phyloP scores from a whole-genome alignment of 2,888 invertebrate genomes.

The Rhyacophila evoluta region DNA sequence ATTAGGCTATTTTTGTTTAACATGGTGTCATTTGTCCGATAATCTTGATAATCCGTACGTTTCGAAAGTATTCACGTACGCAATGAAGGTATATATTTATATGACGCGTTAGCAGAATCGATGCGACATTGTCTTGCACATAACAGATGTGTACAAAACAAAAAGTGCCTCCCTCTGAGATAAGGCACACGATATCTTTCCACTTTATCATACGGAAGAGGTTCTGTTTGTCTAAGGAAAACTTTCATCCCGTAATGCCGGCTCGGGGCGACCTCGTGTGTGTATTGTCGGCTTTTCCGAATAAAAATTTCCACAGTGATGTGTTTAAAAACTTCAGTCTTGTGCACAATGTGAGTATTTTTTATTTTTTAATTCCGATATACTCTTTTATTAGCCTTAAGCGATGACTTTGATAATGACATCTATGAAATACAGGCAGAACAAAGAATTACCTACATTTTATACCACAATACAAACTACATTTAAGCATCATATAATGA shows the following conservation, averaged over 20 bases:
- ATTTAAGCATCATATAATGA: too few relatives aligned
- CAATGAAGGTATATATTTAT: neutral
- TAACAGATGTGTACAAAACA: conserved; percentile 18
- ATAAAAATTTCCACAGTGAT: neutral
- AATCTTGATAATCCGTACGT: too few relatives aligned
- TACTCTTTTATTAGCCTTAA: too few relatives aligned
- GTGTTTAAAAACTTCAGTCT: neutral
- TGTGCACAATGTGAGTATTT: neutral
- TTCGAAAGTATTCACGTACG: too few relatives aligned
- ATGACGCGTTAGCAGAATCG: neutral
- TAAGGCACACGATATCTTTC: neutral
- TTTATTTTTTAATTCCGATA: neutral
- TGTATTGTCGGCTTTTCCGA: neutral
- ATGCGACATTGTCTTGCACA: conserved; percentile 10
- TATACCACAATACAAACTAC: too few relatives aligned
- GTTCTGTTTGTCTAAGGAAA: conserved; percentile 10
- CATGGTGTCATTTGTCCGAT: too few relatives aligned
- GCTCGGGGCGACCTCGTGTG: neutral
- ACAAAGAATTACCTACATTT: too few relatives aligned
- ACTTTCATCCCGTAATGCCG: conserved; percentile 1
- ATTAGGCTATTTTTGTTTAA: too few relatives aligned
- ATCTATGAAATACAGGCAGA: too few relatives aligned
- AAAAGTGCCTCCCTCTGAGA: neutral
- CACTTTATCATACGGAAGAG: conserved; percentile 12
- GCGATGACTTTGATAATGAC: too few relatives aligned